Evolutionary conservation across 2,113 vertebrate species (phyloP).

Genomic region (Phodopus roborovskii): DNA sequence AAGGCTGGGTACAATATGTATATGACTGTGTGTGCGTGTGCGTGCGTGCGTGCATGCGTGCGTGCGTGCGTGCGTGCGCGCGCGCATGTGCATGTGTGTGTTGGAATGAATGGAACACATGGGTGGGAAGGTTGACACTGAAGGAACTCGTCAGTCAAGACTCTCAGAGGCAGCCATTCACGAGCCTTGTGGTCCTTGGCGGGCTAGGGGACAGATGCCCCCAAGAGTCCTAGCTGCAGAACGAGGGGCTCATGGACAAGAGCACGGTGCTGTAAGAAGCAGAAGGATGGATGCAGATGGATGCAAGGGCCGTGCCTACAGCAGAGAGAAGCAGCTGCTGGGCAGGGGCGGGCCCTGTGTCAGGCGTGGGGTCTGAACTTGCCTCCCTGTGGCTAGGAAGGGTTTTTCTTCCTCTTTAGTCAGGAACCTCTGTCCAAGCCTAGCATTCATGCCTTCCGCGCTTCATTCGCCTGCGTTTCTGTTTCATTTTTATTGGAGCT

Average conservation of each 20-base stretch:
- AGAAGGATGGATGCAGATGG: too few relatives aligned
- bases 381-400: neutral
- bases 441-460: too few relatives aligned
- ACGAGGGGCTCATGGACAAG: constrained; percentile 85
- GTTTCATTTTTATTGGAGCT: neutral
- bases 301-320: too few relatives aligned
- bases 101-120: too few relatives aligned
- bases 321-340: too few relatives aligned
- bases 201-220: constrained; percentile 82
- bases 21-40: neutral
- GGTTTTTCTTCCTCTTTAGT: neutral
- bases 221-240: constrained; percentile 90
- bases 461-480: neutral
- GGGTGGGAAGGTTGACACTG: neutral
- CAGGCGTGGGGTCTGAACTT: neutral
- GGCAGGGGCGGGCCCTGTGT: too few relatives aligned
- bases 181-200: neutral
- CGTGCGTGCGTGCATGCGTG: neutral
- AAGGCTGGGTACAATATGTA: neutral
- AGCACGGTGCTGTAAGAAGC: constrained; percentile 83
- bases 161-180: neutral
- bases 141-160: neutral
- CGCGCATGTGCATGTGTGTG: too few relatives aligned
- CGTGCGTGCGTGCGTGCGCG: too few relatives aligned
- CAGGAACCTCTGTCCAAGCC: neutral